These are phyloP conservation scores for Gavia stellata DNA, from an alignment of 2,113 vertebrate genomes.

Conservation along the genomic window DNA sequence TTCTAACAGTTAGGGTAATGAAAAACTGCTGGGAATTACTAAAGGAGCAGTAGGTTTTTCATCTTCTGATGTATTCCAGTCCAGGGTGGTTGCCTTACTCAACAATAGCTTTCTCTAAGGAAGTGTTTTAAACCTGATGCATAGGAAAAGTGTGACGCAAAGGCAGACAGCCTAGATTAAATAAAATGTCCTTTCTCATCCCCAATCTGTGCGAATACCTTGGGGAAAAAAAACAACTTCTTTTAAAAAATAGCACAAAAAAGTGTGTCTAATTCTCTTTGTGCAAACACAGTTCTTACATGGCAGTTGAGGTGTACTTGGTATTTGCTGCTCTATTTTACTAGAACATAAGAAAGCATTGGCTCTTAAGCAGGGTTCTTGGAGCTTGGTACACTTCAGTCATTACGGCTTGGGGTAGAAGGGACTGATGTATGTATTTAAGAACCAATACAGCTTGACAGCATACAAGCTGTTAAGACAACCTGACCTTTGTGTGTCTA, in stretches of 20 bases:
- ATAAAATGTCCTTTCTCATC: not conserved
- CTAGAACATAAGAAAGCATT: not conserved
- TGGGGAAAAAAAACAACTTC: not conserved
- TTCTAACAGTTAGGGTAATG: not conserved
- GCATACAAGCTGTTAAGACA: constrained; percentile 28
- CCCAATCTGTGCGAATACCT: not conserved
- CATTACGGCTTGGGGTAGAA: not conserved
- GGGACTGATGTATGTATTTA: not conserved
- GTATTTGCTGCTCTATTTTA: not conserved
- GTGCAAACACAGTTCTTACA: not conserved
- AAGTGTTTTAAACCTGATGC: not conserved
- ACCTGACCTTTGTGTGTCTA: constrained; percentile 40
- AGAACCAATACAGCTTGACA: constrained; percentile 31
- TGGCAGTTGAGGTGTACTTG: not conserved
- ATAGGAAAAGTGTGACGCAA: not conserved
- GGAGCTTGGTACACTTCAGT: not conserved
- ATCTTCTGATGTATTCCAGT: not conserved
- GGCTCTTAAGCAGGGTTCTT: not conserved
- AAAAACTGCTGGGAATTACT: not conserved
- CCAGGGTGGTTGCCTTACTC: not conserved
- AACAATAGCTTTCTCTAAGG: not conserved
- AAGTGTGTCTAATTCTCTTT: not conserved
- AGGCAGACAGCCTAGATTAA: not conserved
- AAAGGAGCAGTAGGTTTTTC: not conserved
- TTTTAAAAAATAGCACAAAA: not conserved